Conservation (phyloP, 2,113 vertebrate species). For the Apus apus region DNA sequence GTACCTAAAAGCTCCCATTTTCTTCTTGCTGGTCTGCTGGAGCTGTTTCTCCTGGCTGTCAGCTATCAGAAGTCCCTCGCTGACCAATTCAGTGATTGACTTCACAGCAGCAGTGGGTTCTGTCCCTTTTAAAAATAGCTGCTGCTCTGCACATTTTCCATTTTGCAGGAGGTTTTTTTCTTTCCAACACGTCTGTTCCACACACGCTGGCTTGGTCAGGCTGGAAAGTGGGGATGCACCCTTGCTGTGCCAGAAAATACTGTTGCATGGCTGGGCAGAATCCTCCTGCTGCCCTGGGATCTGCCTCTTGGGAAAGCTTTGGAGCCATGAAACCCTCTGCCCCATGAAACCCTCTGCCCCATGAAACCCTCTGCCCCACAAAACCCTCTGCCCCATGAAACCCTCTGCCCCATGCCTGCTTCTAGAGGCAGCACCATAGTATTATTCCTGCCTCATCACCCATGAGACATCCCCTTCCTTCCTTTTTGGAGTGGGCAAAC, state of each 20-base stretch:
- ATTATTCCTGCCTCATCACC: background rate
- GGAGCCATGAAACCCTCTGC: background rate
- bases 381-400: background rate
- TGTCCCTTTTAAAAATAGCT: constrained; percentile 39
- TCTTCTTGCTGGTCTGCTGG: background rate
- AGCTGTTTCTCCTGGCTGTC: constrained; percentile 11
- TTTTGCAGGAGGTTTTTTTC: constrained; percentile 38
- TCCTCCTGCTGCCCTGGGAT: background rate
- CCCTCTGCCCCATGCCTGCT: background rate
- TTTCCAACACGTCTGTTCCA: constrained; percentile 44
- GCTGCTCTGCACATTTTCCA: background rate
- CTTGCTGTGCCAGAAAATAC: background rate
- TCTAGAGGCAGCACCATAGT: accelerated
- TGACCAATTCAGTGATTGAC: constrained; percentile 17
- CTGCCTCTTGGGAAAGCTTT: background rate
- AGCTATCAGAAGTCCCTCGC: background rate
- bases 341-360: too few species aligned
- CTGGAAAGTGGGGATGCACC: background rate
- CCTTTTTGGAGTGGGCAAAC: background rate
- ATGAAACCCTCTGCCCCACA: too few species aligned
- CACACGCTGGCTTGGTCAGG: background rate
- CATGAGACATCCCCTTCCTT: background rate
- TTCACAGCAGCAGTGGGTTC: constrained; percentile 24
- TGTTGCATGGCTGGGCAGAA: background rate
- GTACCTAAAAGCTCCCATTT: background rate